Evolutionary conservation across 2,113 vertebrate genomes (phyloP).

Genomic region (Puma concolor): DNA sequence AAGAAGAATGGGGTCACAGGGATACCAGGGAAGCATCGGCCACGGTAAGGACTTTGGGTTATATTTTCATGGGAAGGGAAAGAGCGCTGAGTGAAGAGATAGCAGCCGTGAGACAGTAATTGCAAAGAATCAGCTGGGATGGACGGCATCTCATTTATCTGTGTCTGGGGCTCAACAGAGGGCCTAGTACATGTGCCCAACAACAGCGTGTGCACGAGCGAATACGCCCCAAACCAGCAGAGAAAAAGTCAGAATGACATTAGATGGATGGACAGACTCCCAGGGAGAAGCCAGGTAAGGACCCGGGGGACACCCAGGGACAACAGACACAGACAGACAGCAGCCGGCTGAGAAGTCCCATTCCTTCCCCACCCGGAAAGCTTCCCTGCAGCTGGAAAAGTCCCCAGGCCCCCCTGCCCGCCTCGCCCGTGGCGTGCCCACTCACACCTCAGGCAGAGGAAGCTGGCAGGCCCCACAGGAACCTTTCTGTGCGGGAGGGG

Average conservation of each 20-base stretch:
- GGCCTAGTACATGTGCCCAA: background rate
- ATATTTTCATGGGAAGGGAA: background rate
- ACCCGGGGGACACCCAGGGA: background rate
- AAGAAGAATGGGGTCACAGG: background rate
- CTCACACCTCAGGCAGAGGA: conserved; percentile 81
- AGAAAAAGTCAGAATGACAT: background rate
- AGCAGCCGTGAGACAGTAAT: background rate
- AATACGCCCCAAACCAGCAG: background rate
- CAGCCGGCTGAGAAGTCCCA: background rate
- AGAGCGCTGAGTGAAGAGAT: background rate
- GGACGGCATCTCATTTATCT: background rate
- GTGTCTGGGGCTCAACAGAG: background rate
- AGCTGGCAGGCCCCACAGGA: conserved; percentile 80
- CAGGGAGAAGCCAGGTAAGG: conserved; percentile 10
- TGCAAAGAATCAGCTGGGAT: background rate
- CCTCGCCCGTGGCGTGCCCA: conserved; percentile 68
- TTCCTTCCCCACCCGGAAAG: conserved; percentile 53
- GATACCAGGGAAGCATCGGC: fast-evolving
- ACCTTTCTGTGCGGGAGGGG: conserved; percentile 50
- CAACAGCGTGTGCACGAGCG: background rate
- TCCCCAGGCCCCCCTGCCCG: conserved; percentile 34
- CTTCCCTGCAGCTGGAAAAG: conserved; percentile 54
- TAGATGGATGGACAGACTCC: background rate
- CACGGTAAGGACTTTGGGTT: background rate
- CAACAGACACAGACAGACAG: conserved; percentile 13